Evolutionary conservation across 2,888 invertebrate species (phyloP).

Genomic region (Orchesella flavescens): DNA sequence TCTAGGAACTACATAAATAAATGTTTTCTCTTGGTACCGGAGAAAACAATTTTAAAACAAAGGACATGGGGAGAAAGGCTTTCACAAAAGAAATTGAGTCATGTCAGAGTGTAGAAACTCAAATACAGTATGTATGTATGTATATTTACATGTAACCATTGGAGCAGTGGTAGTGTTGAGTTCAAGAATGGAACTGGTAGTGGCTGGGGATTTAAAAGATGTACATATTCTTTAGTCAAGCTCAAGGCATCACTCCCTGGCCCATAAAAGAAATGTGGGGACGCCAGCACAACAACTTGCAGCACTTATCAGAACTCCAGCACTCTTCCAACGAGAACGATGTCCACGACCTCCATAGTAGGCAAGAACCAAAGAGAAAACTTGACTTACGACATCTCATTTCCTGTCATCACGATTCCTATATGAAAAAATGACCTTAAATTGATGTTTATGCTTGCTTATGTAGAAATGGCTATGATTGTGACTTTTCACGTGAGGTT

Average conservation of each 20-base stretch:
- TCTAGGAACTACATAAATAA: no score
- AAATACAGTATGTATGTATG: no score
- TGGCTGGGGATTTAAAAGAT: slow-evolving; percentile 34
- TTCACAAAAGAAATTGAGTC: neutral
- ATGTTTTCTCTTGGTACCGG: no score
- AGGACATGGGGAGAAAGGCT: neutral
- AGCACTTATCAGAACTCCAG: slow-evolving; percentile 81
- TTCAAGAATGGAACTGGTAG: neutral
- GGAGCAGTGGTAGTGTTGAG: neutral
- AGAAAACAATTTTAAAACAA: no score
- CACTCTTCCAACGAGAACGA: slow-evolving; percentile 83
- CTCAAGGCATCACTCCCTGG: slow-evolving; percentile 77
- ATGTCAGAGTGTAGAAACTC: no score
- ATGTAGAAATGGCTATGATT: no score
- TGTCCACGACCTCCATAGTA: slow-evolving; percentile 83
- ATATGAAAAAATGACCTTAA: neutral
- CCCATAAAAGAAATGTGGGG: slow-evolving; percentile 80
- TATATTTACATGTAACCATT: neutral
- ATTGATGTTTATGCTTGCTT: no score
- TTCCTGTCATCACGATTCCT: slow-evolving; percentile 83
- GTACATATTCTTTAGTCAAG: slow-evolving; percentile 77
- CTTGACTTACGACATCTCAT: slow-evolving; percentile 83
- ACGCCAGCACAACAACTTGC: slow-evolving; percentile 79
- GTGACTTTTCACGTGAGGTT: no score
- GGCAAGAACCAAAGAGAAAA: slow-evolving; percentile 80